These are phyloP conservation scores for Brachyhypopomus occidentalis DNA, from an alignment of 2,113 vertebrate genomes.

Conservation along the genomic window DNA sequence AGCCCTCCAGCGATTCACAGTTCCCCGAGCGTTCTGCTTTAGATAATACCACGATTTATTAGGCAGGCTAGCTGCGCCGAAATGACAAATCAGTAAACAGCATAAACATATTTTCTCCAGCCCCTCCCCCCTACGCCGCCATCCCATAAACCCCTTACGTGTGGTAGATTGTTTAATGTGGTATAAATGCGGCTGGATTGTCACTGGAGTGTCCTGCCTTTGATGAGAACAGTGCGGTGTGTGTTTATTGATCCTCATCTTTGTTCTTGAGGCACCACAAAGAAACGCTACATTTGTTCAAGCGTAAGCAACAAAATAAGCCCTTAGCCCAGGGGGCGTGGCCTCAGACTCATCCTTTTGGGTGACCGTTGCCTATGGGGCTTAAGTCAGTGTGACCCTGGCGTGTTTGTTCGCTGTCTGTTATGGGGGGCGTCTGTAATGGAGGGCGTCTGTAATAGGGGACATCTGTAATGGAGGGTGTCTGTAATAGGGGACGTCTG, in stretches of 20 bases:
- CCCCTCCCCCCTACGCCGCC: neutral
- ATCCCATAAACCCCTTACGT: neutral
- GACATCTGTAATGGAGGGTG: no score
- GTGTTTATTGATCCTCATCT: slow-evolving; percentile 14
- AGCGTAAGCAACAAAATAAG: no score
- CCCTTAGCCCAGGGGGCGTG: neutral
- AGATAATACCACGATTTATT: neutral
- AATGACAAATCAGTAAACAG: neutral
- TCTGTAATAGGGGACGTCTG: no score
- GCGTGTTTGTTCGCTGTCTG: no score
- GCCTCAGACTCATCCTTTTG: neutral
- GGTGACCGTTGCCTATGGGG: neutral
- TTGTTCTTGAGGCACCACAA: slow-evolving; percentile 1
- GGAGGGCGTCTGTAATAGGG: no score
- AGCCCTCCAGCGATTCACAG: neutral
- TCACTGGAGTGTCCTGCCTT: slow-evolving; percentile 25
- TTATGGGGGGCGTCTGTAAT: no score
- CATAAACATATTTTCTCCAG: no score
- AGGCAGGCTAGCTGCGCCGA: neutral
- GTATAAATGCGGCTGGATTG: slow-evolving; percentile 48
- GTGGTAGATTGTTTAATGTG: slow-evolving; percentile 20
- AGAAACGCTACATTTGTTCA: neutral
- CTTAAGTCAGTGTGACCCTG: no score
- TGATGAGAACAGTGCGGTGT: slow-evolving; percentile 17
- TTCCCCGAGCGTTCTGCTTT: neutral